A percentile compares a stretch with the other conserved stretches of the same genome.
phyloP scores from a whole-genome alignment of 2,888 invertebrate species.

The Bellardia bayeri region DNA sequence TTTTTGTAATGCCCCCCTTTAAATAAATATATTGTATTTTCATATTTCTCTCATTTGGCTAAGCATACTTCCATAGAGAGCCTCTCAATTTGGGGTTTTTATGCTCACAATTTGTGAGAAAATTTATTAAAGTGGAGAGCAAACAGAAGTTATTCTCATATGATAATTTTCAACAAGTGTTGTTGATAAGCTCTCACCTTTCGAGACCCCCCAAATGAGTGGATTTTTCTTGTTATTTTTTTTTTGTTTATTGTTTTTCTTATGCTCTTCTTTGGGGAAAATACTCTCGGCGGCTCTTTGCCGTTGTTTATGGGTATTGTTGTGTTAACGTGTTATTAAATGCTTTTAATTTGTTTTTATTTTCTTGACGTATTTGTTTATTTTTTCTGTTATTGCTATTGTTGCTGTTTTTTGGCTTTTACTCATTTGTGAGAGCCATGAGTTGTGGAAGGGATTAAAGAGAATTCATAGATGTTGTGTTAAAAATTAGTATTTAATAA shows the following conservation, averaged over 20 bases:
- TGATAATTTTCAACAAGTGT: slow-evolving; percentile 71
- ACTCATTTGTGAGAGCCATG: slow-evolving; percentile 60
- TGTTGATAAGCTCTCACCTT: slow-evolving; percentile 45
- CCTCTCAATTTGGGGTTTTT: not conserved
- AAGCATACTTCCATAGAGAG: slow-evolving; percentile 19
- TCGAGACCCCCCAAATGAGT: slow-evolving; percentile 27
- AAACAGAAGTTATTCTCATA: not conserved
- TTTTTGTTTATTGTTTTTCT: not conserved
- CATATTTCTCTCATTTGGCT: slow-evolving; percentile 16
- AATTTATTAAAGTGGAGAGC: not conserved
- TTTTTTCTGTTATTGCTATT: slow-evolving; percentile 18
- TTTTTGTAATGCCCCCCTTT: slow-evolving; percentile 71
- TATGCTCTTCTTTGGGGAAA: slow-evolving; percentile 35
- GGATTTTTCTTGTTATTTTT: not conserved
- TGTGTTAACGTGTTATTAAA: slow-evolving; percentile 67
- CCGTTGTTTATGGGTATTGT: slow-evolving; percentile 49
- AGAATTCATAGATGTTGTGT: slow-evolving; percentile 3
- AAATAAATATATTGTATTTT: slow-evolving; percentile 31
- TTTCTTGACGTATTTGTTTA: slow-evolving; percentile 51
- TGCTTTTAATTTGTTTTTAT: slow-evolving; percentile 54
- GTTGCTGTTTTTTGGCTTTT: slow-evolving; percentile 3
- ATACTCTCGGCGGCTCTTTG: slow-evolving; percentile 22
- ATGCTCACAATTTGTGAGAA: slow-evolving; percentile 21
- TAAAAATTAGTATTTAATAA: slow-evolving; percentile 4
- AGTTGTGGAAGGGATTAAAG: slow-evolving; percentile 37